phyloP scores from a whole-genome alignment of 2,113 vertebrate genomes.

The Edolisoma coerulescens region DNA sequence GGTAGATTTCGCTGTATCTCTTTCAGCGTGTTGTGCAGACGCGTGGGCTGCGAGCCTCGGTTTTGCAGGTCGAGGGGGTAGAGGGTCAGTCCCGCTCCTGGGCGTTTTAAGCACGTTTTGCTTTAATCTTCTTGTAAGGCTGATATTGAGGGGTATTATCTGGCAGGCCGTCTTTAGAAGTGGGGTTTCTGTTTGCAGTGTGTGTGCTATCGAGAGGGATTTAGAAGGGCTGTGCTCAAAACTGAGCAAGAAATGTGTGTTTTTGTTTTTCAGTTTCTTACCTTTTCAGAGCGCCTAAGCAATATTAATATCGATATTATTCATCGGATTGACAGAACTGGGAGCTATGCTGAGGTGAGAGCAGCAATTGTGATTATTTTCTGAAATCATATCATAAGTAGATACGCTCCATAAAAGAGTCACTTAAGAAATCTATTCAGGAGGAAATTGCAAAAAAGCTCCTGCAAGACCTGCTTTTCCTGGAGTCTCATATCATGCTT shows the following conservation, averaged over 20 bases:
- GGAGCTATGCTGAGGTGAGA: conserved; percentile 87
- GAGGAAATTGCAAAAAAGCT: neutral
- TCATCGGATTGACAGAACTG: conserved; percentile 93
- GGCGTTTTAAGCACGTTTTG: accelerated
- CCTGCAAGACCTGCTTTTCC: neutral
- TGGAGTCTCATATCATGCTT: neutral
- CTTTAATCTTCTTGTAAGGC: neutral
- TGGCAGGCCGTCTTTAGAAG: neutral
- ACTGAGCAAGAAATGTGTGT: neutral
- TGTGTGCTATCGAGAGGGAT: accelerated
- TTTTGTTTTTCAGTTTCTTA: conserved; percentile 85
- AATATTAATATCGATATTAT: conserved; percentile 95
- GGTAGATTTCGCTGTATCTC: neutral
- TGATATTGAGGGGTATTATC: accelerated
- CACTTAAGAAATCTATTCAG: neutral
- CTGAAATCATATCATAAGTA: neutral
- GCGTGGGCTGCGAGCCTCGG: accelerated
- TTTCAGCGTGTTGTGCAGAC: accelerated
- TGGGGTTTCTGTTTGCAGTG: neutral
- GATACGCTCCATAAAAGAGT: accelerated
- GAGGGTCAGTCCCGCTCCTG: accelerated
- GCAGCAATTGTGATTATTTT: neutral
- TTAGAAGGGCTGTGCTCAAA: neutral
- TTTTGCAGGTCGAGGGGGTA: accelerated
- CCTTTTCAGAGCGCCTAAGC: conserved; percentile 92